Evolutionary conservation across 37 sponge, comb jelly and placozoan species (phyloP), one percentile per base, ranked within the genome.

Genomic region (Mnemiopsis leidyi): DNA sequence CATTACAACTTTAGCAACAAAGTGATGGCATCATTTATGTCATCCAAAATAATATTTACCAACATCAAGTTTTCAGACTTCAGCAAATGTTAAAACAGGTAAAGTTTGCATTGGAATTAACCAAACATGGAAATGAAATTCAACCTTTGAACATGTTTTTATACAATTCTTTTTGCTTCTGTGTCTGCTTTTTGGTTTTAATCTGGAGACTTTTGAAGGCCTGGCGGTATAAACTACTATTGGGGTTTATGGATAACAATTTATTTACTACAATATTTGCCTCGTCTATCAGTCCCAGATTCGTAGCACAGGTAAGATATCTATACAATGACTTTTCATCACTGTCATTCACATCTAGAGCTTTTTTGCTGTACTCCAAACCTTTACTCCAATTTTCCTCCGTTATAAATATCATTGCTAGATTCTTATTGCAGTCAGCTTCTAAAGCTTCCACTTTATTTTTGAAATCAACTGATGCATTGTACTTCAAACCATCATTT

Each of bases 401-500:
- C 0, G n/a, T 85, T 7, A 85, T 40, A 85, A 85, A 85, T 18
- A 33, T 39, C 29, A 85, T 18, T 1, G 90, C 40, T 29, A 85
- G 23, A 25, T 85, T 85, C 30, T 39, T 85, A 18, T 85, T 21
- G 48, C 90, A 85, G 25, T 85, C 61, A 28, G 90, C 40, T 25
- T 85, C 90, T n/a, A 85, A 40, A n/a, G 61, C 38, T 85, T 85
- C 90, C 38, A 85, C 90, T n/a, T 85, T 25, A 23, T 38, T 37
- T 25, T 85, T 85, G 90, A 85, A 85, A n/a, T 2, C 0, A 38
- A 1, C 29, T 20, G 32, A 3, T 26, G 33, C 39, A 7, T 38
- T 0, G 24, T 85, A 85, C 3, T 40, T 23, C 40, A 85, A 26
- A 0, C 61, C 90, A n/a, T 38, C 25, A 38, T 85, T n/a, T 13